These are phyloP conservation scores for Dermatemys mawii DNA, from an alignment of 2,113 vertebrate species.

Conservation along the genomic window DNA sequence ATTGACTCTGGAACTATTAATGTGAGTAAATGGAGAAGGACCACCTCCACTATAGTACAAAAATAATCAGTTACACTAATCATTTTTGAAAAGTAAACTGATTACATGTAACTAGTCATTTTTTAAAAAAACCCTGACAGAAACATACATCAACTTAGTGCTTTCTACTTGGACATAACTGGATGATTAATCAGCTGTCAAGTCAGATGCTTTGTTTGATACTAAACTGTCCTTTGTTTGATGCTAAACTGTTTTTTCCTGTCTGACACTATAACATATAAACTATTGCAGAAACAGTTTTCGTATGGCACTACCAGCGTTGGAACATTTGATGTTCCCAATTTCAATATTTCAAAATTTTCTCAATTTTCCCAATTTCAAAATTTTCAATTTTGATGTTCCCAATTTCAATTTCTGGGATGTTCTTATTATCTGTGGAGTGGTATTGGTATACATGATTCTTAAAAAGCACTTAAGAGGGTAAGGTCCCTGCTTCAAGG, in stretches of 20 bases:
- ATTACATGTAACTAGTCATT: constrained; percentile 15
- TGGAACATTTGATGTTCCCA: background rate
- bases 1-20: background rate
- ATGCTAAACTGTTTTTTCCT: background rate
- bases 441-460: background rate
- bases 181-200: constrained; percentile 34
- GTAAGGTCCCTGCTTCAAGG: background rate
- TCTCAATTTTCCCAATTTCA: no score
- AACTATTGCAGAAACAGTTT: background rate
- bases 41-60: constrained; percentile 7
- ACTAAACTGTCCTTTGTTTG: background rate
- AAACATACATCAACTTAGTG: constrained; percentile 6
- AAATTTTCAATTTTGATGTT: no score
- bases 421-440: background rate
- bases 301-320: background rate
- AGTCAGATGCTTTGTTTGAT: no score
- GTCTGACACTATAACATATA: background rate
- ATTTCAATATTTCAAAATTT: no score
- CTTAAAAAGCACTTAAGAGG: background rate
- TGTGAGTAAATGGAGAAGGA: background rate
- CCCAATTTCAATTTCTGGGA: no score
- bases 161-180: background rate
- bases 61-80: constrained; percentile 19
- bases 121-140: constrained; percentile 6
- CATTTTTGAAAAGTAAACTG: constrained; percentile 20